Evolutionary conservation across 2,888 invertebrate genomes (phyloP).

Genomic region (Noctua fimbriata): DNA sequence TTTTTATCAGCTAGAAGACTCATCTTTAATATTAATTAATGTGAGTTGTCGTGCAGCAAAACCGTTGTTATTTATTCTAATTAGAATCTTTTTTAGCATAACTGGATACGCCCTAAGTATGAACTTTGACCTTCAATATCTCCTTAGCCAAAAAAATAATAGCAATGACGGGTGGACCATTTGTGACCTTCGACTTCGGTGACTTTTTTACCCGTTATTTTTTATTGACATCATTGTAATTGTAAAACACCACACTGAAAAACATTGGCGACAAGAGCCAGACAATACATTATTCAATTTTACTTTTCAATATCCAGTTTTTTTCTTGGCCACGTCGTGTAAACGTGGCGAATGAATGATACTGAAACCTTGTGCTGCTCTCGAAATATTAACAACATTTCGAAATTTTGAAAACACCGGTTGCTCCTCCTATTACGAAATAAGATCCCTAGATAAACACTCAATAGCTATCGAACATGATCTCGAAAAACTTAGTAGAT

Average conservation of each 20-base stretch:
- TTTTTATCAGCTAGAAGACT: slow-evolving; percentile 1
- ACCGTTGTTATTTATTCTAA: not conserved
- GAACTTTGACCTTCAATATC: not conserved
- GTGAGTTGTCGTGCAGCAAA: not conserved
- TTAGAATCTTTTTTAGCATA: not conserved
- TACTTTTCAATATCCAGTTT: slow-evolving; percentile 25
- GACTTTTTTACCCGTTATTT: not conserved
- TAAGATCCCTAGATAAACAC: not conserved
- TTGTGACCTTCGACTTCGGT: not conserved
- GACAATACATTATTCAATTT: slow-evolving; percentile 16
- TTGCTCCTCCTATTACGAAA: not conserved
- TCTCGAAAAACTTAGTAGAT: not conserved
- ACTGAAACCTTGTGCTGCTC: slow-evolving; percentile 34
- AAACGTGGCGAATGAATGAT: slow-evolving; percentile 32
- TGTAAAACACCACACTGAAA: slow-evolving; percentile 7
- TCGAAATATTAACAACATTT: slow-evolving; percentile 3
- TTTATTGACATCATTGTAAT: not conserved
- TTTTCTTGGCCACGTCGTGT: slow-evolving; percentile 22
- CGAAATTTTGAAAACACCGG: not conserved
- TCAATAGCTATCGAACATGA: not conserved
- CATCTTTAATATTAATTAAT: not conserved
- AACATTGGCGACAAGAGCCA: slow-evolving; percentile 3
- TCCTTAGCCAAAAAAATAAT: not conserved
- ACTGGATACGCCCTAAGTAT: not conserved
- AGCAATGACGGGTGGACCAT: not conserved